phyloP scores from a whole-genome alignment of 2,888 invertebrate genomes.

The Caradrina kadenii region DNA sequence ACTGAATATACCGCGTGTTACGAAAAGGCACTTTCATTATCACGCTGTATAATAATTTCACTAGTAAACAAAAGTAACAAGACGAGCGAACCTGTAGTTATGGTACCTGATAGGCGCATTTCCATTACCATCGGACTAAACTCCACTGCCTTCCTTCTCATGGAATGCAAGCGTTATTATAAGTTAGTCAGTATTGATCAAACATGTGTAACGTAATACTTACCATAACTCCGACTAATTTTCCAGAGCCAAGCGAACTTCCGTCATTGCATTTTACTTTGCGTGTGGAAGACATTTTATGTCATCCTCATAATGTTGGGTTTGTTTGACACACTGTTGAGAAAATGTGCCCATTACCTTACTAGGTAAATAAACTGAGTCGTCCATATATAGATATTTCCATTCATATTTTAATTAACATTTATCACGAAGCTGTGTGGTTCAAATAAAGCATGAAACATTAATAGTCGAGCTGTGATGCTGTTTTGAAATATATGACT shows the following conservation, averaged over 20 bases:
- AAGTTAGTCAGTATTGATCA: neutral
- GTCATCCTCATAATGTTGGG: constrained; percentile 30
- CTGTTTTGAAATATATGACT: constrained; percentile 24
- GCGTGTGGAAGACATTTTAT: constrained; percentile 33
- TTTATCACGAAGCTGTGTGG: constrained; percentile 21
- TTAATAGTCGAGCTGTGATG: constrained; percentile 14
- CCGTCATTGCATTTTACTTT: constrained; percentile 21
- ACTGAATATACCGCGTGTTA: neutral
- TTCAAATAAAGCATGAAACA: constrained; percentile 27
- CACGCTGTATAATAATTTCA: neutral
- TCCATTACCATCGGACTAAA: no score
- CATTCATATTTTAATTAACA: constrained; percentile 42
- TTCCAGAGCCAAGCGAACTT: constrained; percentile 2
- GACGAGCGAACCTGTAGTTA: neutral
- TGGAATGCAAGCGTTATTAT: neutral
- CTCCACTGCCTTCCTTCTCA: neutral
- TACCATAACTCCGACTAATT: constrained; percentile 1
- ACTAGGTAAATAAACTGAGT: constrained; percentile 19
- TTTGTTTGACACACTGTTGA: constrained; percentile 19
- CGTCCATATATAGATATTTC: constrained; percentile 29
- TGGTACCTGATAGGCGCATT: neutral
- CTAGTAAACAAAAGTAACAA: neutral
- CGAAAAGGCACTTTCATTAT: no score
- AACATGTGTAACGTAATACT: constrained; percentile 2
- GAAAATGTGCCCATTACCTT: constrained; percentile 20